Evolutionary conservation across 2,797 vertebrate genomes (phyloP), one percentile per base, ranked within the genome.

Genomic region (Gorsachius magnificus): DNA sequence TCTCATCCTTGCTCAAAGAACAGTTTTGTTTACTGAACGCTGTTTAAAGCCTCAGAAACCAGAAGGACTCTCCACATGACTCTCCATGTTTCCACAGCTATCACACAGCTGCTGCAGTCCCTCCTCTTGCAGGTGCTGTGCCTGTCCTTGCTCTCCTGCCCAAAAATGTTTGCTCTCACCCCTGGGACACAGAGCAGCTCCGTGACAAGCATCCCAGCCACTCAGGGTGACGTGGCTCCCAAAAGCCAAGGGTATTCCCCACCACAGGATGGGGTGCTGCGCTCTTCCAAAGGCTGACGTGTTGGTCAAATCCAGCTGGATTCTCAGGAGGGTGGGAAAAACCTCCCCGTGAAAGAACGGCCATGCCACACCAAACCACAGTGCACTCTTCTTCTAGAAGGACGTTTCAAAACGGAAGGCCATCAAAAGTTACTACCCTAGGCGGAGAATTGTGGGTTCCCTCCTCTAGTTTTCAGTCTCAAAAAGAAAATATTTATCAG

Each of bases 161-260:
- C 89, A 24, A 24, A 65, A 79, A 33, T 1, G 1, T 7, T 25
- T 48, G 33, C 21, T 46, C 38, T 46, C 24, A 38, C 7, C 20
- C 11, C 46, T 14, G 11, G 60, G 28, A 53, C 61, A 29, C 19
- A 2, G 12, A 65, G 58, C 20, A 65, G 45, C 69, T 35, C 43
- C 4, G 1, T 7, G 69, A 18, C 2, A 5, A 71, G 50, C 43
- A 22, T 9, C 33, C 38, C 48, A 41, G 14, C 17, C 25, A 10
- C 45, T 46, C 20, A 5, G 6, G 22, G 31, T 5, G 6, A 45
- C 0, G 0, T 4, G 21, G 46, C 11, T 54, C 16, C 36, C 10
- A 3, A 58, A 45, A 69, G 38, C 33, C 1, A 0, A 58, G 45
- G 60, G 20, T 25, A 35, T 41, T 46, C 60, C 38, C 24, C 21